These are phyloP conservation scores for Empidonax alnorum DNA, from an alignment of 2,113 vertebrate genomes.

Conservation along the genomic window DNA sequence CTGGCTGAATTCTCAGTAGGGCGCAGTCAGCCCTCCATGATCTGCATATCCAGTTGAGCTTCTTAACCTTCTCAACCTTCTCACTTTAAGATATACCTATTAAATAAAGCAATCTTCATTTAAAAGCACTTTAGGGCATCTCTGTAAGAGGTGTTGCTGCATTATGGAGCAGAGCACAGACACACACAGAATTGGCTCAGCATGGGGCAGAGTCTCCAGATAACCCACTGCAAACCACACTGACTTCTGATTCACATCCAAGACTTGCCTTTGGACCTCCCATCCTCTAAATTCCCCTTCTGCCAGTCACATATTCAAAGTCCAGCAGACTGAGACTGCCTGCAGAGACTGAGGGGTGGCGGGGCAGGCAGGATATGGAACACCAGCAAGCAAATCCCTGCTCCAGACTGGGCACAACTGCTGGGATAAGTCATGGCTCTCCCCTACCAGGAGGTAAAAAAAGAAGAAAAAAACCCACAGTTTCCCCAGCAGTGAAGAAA, in stretches of 20 bases:
- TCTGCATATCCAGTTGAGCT: neutral
- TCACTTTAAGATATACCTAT: neutral
- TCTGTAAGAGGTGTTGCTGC: neutral
- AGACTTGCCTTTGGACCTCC: neutral
- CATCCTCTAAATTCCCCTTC: neutral
- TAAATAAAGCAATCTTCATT: neutral
- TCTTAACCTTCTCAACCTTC: neutral
- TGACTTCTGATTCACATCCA: neutral
- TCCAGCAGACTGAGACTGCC: neutral
- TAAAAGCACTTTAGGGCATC: neutral
- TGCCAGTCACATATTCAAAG: neutral
- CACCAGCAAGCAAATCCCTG: conserved; percentile 38
- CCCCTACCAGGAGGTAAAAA: neutral
- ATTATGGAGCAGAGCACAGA: neutral
- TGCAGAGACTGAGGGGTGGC: neutral
- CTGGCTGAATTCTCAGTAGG: neutral
- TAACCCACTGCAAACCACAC: neutral
- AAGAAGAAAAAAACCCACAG: neutral
- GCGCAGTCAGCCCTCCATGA: neutral
- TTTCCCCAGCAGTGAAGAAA: conserved; percentile 42
- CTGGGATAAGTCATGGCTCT: conserved; percentile 13
- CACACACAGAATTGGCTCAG: neutral
- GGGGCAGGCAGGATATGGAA: conserved; percentile 30
- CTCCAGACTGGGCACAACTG: neutral
- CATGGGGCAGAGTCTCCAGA: rapidly evolving